These are phyloP conservation scores for Xenopus petersii DNA, from an alignment of 2,797 vertebrate genomes.

Conservation along the genomic window DNA sequence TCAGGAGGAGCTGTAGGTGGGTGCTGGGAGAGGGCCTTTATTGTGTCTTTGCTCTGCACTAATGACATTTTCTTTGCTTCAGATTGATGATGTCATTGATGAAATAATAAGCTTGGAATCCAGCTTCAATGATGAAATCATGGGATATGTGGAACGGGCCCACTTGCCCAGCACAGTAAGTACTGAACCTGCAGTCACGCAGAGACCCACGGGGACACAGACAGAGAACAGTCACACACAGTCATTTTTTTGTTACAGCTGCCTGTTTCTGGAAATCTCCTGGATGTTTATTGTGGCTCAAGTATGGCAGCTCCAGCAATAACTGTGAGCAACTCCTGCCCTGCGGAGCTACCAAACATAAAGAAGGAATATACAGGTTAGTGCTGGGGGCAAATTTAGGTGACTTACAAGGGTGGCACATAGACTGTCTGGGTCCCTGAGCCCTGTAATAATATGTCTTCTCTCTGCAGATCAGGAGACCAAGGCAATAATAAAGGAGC, in stretches of 20 bases:
- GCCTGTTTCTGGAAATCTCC: slow-evolving; percentile 78
- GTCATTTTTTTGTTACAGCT: slow-evolving; percentile 63
- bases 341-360: slow-evolving; percentile 84
- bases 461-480: slow-evolving; percentile 57
- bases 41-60: slow-evolving; percentile 71
- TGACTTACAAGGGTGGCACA: no score
- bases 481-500: slow-evolving; percentile 80
- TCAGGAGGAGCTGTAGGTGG: no score
- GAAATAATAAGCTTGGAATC: slow-evolving; percentile 94
- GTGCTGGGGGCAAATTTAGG: background rate
- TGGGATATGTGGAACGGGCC: slow-evolving; percentile 81
- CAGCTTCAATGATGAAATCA: slow-evolving; percentile 90
- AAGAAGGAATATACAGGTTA: slow-evolving; percentile 80
- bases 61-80: slow-evolving; percentile 71
- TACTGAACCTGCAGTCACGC: background rate
- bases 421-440: no score
- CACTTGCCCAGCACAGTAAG: slow-evolving; percentile 85
- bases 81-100: slow-evolving; percentile 53
- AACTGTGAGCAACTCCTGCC: slow-evolving; percentile 89
- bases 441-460: no score
- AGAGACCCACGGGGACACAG: background rate
- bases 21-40: no score
- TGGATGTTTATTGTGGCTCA: slow-evolving; percentile 80
- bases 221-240: background rate
- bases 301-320: slow-evolving; percentile 73